Evolutionary conservation across 92 coral and sea anemone species (phyloP).

Genomic region (Parazoanthus darwini): DNA sequence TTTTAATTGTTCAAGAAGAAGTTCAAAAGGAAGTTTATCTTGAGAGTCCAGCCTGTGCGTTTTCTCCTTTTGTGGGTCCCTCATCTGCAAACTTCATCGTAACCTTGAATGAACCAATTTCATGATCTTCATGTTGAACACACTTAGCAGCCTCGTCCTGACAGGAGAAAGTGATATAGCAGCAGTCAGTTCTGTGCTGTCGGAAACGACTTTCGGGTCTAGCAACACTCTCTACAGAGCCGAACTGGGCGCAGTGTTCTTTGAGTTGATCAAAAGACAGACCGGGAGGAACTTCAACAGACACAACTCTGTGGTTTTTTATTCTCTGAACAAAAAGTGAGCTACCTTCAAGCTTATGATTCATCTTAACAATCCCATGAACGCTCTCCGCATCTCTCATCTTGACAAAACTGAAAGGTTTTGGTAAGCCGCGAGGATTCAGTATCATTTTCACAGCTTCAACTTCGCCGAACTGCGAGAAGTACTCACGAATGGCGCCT

Average conservation of each 20-base stretch:
- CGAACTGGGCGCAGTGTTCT: constrained; percentile 24
- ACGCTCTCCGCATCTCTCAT: constrained; percentile 20
- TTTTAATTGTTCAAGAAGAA: constrained; percentile 2
- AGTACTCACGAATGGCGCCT: constrained; percentile 21
- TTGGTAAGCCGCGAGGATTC: constrained; percentile 28
- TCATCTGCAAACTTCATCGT: not conserved
- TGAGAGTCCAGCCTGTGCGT: not conserved
- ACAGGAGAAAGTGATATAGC: constrained; percentile 12
- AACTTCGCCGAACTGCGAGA: constrained; percentile 26
- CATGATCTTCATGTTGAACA: constrained; percentile 10
- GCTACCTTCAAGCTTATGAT: constrained; percentile 19
- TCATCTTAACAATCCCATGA: constrained; percentile 1
- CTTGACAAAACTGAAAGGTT: constrained; percentile 9
- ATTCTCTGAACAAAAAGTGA: constrained; percentile 13
- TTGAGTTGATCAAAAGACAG: constrained; percentile 16
- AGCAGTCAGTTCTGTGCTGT: not conserved
- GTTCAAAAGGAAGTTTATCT: not conserved
- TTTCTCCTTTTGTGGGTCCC: not conserved
- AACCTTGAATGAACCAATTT: not conserved
- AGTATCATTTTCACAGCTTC: not conserved
- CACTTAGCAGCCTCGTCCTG: constrained; percentile 36
- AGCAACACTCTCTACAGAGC: constrained; percentile 14
- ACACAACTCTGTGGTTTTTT: constrained; percentile 23
- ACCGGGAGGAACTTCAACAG: constrained; percentile 4
- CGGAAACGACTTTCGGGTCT: not conserved